These are phyloP conservation scores for Epinephelus awoara DNA, from an alignment of 2,797 vertebrate species.

Conservation along the genomic window DNA sequence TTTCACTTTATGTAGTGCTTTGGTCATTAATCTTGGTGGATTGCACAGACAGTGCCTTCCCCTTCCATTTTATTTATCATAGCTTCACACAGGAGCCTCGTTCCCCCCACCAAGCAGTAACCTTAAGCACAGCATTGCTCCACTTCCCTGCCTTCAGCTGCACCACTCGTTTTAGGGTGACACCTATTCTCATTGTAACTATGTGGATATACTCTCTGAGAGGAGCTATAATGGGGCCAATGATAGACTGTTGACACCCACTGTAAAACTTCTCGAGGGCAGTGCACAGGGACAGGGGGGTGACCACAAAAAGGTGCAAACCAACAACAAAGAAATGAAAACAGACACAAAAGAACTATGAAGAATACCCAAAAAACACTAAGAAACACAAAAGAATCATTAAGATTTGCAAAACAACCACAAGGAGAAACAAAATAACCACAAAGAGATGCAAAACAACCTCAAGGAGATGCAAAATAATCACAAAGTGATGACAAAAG, in stretches of 20 bases:
- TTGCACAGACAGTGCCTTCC: constrained; percentile 64
- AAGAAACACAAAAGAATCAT: neutral
- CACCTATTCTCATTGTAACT: constrained; percentile 38
- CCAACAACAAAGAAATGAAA: neutral
- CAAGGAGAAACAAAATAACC: no score
- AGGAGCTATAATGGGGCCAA: constrained; percentile 28
- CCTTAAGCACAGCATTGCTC: constrained; percentile 51
- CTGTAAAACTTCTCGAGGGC: constrained; percentile 23
- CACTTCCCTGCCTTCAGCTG: constrained; percentile 25
- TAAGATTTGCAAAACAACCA: no score
- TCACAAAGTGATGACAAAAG: no score
- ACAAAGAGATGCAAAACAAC: no score
- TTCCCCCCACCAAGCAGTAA: constrained; percentile 43
- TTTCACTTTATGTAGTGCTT: constrained; percentile 81
- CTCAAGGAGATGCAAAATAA: no score
- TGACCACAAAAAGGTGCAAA: neutral
- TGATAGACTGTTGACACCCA: constrained; percentile 26
- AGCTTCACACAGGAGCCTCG: constrained; percentile 55
- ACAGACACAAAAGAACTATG: no score
- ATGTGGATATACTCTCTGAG: constrained; percentile 14
- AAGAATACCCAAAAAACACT: neutral
- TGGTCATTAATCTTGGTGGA: constrained; percentile 78
- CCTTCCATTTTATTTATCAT: constrained; percentile 70
- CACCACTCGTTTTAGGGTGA: constrained; percentile 31
- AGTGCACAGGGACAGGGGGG: neutral